Evolutionary conservation across 2,888 invertebrate species (phyloP).

Genomic region (Diaperis boleti): DNA sequence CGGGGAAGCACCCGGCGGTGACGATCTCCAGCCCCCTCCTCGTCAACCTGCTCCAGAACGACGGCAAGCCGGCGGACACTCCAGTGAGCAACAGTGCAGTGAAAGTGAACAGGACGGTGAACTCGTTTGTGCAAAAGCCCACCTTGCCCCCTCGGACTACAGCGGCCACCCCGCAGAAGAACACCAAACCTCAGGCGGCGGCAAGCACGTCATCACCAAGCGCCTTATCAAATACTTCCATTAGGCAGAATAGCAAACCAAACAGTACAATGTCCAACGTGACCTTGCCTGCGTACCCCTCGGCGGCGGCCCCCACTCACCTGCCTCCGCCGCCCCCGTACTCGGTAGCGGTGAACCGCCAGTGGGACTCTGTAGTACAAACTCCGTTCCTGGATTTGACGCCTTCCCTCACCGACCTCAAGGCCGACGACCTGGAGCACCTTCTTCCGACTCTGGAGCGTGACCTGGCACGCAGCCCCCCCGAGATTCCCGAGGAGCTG

Average conservation of each 20-base stretch:
- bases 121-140: slow-evolving; percentile 34
- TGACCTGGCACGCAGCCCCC: slow-evolving; percentile 69
- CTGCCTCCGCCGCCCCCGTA: slow-evolving; percentile 58
- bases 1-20: slow-evolving; percentile 67
- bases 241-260: slow-evolving; percentile 52
- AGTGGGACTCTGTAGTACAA: slow-evolving; percentile 54
- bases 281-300: slow-evolving; percentile 20
- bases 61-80: slow-evolving; percentile 66
- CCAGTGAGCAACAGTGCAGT: slow-evolving; percentile 35
- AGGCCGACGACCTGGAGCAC: slow-evolving; percentile 73
- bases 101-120: slow-evolving; percentile 35
- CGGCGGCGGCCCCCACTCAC: slow-evolving; percentile 38
- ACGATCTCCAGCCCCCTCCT: slow-evolving; percentile 89
- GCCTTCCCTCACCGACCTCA: slow-evolving; percentile 64
- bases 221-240: slow-evolving; percentile 59
- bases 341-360: slow-evolving; percentile 53
- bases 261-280: slow-evolving; percentile 41
- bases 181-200: slow-evolving; percentile 47
- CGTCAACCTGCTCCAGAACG: slow-evolving; percentile 92
- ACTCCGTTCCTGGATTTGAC: slow-evolving; percentile 61
- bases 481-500: slow-evolving; percentile 69
- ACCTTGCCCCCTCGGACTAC: slow-evolving; percentile 30
- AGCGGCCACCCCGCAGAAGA: slow-evolving; percentile 25
- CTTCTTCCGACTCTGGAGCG: slow-evolving; percentile 74
- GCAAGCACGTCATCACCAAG: slow-evolving; percentile 57